These are phyloP conservation scores for Cyphomyrus plagiostoma DNA, from an alignment of 2,113 vertebrate species.

Conservation along the genomic window DNA sequence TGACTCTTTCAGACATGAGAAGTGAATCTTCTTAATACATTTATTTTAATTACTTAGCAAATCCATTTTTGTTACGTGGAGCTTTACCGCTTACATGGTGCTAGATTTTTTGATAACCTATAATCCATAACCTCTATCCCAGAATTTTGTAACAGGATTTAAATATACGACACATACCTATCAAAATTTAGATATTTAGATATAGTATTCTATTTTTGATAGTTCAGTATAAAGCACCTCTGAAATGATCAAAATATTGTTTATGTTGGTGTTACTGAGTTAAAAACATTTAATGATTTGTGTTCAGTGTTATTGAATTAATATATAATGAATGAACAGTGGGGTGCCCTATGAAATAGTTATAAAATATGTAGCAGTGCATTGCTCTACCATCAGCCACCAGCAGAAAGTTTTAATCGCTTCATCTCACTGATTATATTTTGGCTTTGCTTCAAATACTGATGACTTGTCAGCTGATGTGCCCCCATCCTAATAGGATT, in stretches of 20 bases:
- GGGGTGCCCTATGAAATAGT: neutral
- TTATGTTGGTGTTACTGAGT: neutral
- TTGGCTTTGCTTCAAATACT: neutral
- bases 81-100: neutral
- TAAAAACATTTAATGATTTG: neutral
- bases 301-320: neutral
- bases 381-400: neutral
- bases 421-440: constrained; percentile 1
- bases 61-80: neutral
- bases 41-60: neutral
- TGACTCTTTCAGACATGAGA: neutral
- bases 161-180: neutral
- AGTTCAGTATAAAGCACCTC: neutral
- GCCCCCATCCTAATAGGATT: neutral
- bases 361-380: neutral
- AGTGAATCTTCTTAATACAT: neutral
- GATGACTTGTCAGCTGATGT: constrained; percentile 5
- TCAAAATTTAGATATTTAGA: neutral
- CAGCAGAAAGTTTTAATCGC: constrained; percentile 3
- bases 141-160: neutral
- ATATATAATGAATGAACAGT: neutral
- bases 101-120: neutral
- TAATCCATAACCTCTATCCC: neutral
- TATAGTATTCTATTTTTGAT: neutral
- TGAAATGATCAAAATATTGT: neutral